Base-by-base conservation (phyloP, 2,888 invertebrate species). In the Melipona beecheii region DNA sequence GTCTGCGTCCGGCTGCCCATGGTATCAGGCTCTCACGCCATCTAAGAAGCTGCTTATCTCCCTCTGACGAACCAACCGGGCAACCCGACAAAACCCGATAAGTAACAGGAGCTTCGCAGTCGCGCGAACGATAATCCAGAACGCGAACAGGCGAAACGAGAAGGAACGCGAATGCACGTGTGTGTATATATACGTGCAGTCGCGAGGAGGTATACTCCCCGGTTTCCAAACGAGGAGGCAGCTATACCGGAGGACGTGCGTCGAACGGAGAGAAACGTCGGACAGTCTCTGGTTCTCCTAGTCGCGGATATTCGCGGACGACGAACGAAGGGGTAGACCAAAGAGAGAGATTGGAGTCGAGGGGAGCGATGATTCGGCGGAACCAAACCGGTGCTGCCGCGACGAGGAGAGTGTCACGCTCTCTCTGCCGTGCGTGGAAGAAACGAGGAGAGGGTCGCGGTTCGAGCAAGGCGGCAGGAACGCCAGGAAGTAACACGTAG, bases 1-100 rank as follows among this genome's bases (percentile, higher is more conserved):
- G 94, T 94, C 93, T 93, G 94, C 93, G 94, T 94, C 92, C 91
- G 92, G 90, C 92, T 92, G 92, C 92, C 92, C 92, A 89, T 89
- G 87, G 86, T 88, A 93, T 71, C 93, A 92, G 93, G 93, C 83
- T 75, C 91, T 21, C 91, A 94, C 88, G 84, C 87, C 54, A 43
- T 21, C 74, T 13, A 24, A 62, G 62, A 43, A 68, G 70, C 36
- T 56, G 31, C 74, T 43, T 31, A 6, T 21, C 62, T 49, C 24
- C 21, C 31, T 27, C 24, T 56, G 11, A 19, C 50, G 64, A 64
- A 80, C 19, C 64, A 52, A 17, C 15, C 15, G 21, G 24, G 27
- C 58, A 62, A 31, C 5, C 69, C 72, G n/a, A 15, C 56, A 13
- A 50, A 66, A 68, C 56, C 71, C 36, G 60, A 52, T n/a, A 24